These are phyloP conservation scores for Phragmatobia fuliginosa DNA, from an alignment of 2,888 invertebrate species.

Conservation along the genomic window DNA sequence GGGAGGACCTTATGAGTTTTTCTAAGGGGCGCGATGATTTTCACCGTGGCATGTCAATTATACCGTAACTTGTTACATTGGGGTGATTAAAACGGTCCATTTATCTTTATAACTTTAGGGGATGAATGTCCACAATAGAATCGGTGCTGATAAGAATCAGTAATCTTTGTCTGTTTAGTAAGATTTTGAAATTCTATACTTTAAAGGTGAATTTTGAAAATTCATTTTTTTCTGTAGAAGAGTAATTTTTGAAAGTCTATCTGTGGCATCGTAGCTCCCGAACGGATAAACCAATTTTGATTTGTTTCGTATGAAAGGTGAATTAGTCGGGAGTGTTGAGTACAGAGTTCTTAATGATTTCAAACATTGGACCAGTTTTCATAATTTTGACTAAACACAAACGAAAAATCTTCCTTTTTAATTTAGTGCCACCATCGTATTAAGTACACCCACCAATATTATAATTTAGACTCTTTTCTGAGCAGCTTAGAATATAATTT, in stretches of 20 bases:
- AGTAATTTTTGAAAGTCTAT: too few relatives aligned
- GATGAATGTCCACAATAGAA: constrained; percentile 15
- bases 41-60: constrained; percentile 66
- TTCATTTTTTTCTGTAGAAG: background rate
- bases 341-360: too few relatives aligned
- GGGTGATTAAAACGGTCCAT: constrained; percentile 51
- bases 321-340: too few relatives aligned
- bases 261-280: too few relatives aligned
- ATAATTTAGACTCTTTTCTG: background rate
- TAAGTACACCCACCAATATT: background rate
- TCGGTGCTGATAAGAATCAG: background rate
- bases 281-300: too few relatives aligned
- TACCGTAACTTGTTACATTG: constrained; percentile 51
- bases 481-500: background rate
- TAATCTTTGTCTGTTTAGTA: background rate
- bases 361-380: background rate
- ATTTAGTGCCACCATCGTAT: too few relatives aligned
- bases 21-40: constrained; percentile 70
- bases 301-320: too few relatives aligned
- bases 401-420: background rate
- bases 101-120: constrained; percentile 36
- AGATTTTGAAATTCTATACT: background rate
- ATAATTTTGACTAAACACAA: background rate
- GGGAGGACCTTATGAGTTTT: constrained; percentile 79
- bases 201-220: background rate